phyloP scores from a whole-genome alignment of 2,113 vertebrate species.

The Cyrtonyx montezumae region DNA sequence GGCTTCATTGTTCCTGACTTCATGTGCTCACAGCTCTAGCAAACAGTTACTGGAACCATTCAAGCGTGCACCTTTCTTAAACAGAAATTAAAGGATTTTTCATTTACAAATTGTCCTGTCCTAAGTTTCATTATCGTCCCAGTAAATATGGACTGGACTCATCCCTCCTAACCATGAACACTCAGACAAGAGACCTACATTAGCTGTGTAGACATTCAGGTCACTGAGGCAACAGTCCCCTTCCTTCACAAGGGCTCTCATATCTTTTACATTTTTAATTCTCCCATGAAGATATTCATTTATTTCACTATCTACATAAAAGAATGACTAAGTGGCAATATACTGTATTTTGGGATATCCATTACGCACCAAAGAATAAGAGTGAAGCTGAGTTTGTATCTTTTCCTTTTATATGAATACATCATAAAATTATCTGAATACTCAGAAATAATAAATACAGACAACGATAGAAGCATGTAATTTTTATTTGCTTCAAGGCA shows the following conservation, averaged over 20 bases:
- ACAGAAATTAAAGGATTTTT: background rate
- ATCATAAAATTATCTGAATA: background rate
- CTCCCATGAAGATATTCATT: background rate
- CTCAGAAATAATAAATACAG: slow-evolving; percentile 18
- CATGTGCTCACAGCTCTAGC: background rate
- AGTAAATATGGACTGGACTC: background rate
- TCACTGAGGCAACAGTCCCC: background rate
- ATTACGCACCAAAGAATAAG: background rate
- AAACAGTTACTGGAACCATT: background rate
- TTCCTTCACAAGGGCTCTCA: background rate
- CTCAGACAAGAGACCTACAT: background rate
- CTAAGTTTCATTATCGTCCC: background rate
- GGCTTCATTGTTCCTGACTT: background rate
- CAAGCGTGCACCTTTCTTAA: background rate
- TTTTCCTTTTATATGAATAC: slow-evolving; percentile 1
- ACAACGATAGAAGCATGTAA: background rate
- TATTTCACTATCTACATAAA: background rate
- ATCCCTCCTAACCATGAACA: background rate
- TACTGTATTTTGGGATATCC: background rate
- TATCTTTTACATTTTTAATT: background rate
- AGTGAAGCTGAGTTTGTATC: background rate
- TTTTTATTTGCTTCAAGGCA: background rate
- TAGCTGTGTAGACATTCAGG: background rate
- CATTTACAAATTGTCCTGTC: background rate
- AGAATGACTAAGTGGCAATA: background rate